A percentile compares a stretch with the other conserved stretches of the same genome.
These are phyloP conservation scores for Siniperca chuatsi DNA, from an alignment of 2,113 vertebrate species.

Conservation along the genomic window DNA sequence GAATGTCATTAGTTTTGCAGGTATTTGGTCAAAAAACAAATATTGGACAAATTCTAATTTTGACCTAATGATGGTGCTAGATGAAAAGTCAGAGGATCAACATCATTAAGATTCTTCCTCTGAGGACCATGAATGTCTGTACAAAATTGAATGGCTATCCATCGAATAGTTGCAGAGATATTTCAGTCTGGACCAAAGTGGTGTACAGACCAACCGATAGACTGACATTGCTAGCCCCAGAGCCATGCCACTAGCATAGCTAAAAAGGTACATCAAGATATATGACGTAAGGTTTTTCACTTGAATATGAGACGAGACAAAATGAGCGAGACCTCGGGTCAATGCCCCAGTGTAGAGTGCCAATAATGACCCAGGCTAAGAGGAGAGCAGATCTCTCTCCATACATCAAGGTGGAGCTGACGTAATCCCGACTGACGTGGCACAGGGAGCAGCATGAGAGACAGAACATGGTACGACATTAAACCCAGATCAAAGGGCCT, in stretches of 20 bases:
- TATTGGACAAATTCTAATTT: not conserved
- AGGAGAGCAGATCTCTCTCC: constrained; percentile 65
- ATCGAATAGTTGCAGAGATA: not conserved
- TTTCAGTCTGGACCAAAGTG: not conserved
- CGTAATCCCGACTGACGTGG: constrained; percentile 74
- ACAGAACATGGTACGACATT: constrained; percentile 74
- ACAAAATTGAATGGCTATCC: not conserved
- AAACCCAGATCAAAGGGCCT: constrained; percentile 81
- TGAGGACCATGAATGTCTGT: not conserved
- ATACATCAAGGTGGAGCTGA: constrained; percentile 70
- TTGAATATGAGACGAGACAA: constrained; percentile 23
- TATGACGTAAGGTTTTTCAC: constrained; percentile 9
- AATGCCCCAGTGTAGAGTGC: constrained; percentile 24
- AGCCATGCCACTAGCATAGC: not conserved
- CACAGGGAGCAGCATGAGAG: constrained; percentile 59
- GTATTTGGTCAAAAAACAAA: not conserved
- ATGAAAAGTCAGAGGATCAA: not conserved
- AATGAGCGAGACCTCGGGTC: constrained; percentile 42
- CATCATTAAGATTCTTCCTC: not conserved
- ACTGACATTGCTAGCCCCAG: not conserved
- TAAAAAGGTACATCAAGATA: constrained; percentile 21
- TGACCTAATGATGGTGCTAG: not conserved
- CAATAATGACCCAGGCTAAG: constrained; percentile 60
- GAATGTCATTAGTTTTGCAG: not conserved
- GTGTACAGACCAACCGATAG: not conserved